These are phyloP conservation scores for Philaethria dido DNA, from an alignment of 2,888 invertebrate genomes.

Conservation along the genomic window DNA sequence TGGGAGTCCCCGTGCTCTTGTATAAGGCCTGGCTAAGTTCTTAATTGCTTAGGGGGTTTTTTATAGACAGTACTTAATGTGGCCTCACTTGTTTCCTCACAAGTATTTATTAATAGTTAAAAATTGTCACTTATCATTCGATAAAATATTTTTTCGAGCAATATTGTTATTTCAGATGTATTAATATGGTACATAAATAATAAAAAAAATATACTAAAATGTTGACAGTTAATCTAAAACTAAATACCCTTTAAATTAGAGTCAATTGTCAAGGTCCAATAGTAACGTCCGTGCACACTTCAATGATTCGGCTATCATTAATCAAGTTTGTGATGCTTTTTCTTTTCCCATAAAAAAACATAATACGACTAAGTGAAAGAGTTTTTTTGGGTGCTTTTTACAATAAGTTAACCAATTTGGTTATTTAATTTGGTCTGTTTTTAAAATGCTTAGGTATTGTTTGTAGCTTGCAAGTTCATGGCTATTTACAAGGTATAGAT, in stretches of 20 bases:
- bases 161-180: no score
- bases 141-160: no score
- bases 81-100: background rate
- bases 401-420: background rate
- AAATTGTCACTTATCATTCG: no score
- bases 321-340: constrained; percentile 36
- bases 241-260: constrained; percentile 7
- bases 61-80: background rate
- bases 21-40: background rate
- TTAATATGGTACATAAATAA: background rate
- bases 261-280: constrained; percentile 36
- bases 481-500: background rate
- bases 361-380: constrained; percentile 19
- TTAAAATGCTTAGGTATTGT: background rate
- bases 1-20: background rate
- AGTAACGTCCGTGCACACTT: constrained; percentile 41
- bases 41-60: constrained; percentile 1
- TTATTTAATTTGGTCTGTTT: background rate
- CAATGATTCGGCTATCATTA: constrained; percentile 32
- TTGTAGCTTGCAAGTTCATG: no score
- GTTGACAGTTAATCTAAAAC: background rate
- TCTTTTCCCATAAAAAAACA: constrained; percentile 23
- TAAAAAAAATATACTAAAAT: background rate
- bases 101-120: no score
- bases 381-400: background rate